These are phyloP conservation scores for Drosophila obscura DNA, from an alignment of 1,140 invertebrate species.

Conservation along the genomic window DNA sequence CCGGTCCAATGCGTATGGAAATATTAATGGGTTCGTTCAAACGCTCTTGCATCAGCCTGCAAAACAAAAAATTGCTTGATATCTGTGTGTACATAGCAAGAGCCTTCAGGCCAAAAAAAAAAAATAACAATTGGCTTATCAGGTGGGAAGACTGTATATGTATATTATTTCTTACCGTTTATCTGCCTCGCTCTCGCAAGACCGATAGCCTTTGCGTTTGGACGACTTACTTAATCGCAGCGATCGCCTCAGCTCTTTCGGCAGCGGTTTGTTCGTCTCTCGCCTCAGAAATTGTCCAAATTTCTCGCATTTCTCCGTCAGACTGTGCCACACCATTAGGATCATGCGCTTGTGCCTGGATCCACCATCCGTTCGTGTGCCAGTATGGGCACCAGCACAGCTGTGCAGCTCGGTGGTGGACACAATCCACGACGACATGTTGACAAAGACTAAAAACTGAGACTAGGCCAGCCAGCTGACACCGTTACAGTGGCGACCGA, in stretches of 20 bases:
- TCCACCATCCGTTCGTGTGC: conserved; percentile 3
- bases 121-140: conserved; percentile 57
- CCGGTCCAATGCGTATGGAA: conserved; percentile 64
- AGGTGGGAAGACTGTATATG: neutral
- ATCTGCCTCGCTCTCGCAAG: conserved; percentile 85
- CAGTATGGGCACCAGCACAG: conserved; percentile 9
- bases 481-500: neutral
- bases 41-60: conserved; percentile 53
- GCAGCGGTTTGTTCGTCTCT: conserved; percentile 68
- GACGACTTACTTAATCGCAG: conserved; percentile 79
- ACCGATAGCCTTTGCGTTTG: conserved; percentile 84
- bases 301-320: conserved; percentile 54
- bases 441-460: conserved; percentile 54
- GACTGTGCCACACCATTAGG: conserved; percentile 55
- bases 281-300: conserved; percentile 48
- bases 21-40: conserved; percentile 60
- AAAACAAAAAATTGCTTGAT: neutral
- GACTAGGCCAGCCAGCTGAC: neutral
- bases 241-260: conserved; percentile 74
- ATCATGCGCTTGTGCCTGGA: conserved; percentile 33
- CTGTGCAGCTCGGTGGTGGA: conserved; percentile 56
- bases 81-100: conserved; percentile 7
- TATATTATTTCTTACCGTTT: conserved; percentile 80
- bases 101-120: conserved; percentile 29
- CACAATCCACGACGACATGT: conserved; percentile 69